Base-by-base conservation (phyloP, 1,140 invertebrate species). In the Rhopalosiphum padi region DNA sequence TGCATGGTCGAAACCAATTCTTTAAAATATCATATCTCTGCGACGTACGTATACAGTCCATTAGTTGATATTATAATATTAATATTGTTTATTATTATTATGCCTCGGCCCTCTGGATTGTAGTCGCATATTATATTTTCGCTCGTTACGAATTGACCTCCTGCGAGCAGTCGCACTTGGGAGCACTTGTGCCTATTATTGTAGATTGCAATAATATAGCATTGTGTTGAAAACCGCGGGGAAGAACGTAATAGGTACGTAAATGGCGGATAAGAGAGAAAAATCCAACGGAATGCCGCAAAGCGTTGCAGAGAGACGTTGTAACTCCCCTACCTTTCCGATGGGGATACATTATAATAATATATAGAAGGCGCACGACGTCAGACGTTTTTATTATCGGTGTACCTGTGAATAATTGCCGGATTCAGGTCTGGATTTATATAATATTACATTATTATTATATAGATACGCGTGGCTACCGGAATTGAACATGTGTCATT, bases 401-500 rank as follows among this genome's bases (percentile, higher is more conserved):
- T 46, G 55, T 91, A 46, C 7, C 53, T 30, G 37, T 68, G 53
- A 30, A 46, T 68, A 91, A 91, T 91, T 91, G 53, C 53, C 55
- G 41, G 55, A 91, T 68, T 91, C 90, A 77, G 55, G 23, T 91
- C 43, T 18, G 43, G 25, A 89, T 89, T 37, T 37, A n/a, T 53
- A 89, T 37, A 18, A 89, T 37, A 30, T 30, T 86, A 46, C 15
- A 46, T 30, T 43, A 82, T 85, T 86, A 86, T 86, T 43, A 46
- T 86, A 86, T 21, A n/a, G 60, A 30, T 46, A 86, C 37, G 2
- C 55, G 23, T 11, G 37, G 53, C 90, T 91, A 91, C 55, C 41
- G 90, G 90, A 68, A 91, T 91, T 68, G 35, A 55, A 35, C 88
- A 43, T 41, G 88, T 90, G 55, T 90, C 35, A 7, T 90, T 90